Evolutionary conservation across 2,113 vertebrate species (phyloP).

Genomic region (Anhinga anhinga): DNA sequence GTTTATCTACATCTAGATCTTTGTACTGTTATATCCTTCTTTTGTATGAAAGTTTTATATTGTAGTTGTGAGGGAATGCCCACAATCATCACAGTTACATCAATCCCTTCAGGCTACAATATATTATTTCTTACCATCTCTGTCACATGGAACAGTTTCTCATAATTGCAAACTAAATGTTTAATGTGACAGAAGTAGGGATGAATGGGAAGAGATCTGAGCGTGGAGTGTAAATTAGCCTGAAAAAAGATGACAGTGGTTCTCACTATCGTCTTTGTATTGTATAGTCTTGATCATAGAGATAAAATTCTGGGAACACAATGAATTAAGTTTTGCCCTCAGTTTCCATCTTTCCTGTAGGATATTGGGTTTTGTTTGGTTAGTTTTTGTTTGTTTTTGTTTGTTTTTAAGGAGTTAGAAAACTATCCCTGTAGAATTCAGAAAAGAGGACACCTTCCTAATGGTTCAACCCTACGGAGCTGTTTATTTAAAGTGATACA

Average conservation of each 20-base stretch:
- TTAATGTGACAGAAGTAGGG: constrained; percentile 24
- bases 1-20: neutral
- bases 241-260: neutral
- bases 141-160: constrained; percentile 18
- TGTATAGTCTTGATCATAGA: neutral
- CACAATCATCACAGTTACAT: neutral
- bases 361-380: neutral
- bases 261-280: neutral
- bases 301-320: neutral
- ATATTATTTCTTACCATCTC: neutral
- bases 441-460: neutral
- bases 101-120: neutral
- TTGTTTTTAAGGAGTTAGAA: neutral
- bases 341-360: neutral
- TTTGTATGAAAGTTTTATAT: neutral
- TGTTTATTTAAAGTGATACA: neutral
- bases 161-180: constrained; percentile 38
- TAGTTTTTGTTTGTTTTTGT: neutral
- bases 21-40: neutral
- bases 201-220: neutral
- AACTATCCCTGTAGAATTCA: neutral
- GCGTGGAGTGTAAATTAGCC: neutral
- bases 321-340: neutral
- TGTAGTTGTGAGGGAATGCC: neutral
- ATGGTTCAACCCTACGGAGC: neutral